Evolutionary conservation across 1,140 invertebrate genomes (phyloP), one percentile per base, ranked within the genome.

Genomic region (Episyrphus balteatus): DNA sequence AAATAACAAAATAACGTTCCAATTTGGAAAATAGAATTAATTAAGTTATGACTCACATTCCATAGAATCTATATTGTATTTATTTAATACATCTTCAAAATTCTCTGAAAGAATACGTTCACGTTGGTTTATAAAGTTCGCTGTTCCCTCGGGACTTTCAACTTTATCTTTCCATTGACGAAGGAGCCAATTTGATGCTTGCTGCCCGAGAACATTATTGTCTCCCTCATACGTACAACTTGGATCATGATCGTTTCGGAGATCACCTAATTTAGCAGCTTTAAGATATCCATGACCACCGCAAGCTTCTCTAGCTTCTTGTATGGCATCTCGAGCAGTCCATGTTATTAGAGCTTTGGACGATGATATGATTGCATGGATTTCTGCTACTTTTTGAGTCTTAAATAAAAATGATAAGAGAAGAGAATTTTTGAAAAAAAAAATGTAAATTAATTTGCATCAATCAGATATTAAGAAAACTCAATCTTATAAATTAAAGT

Each of bases 191-290:
- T 97, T 97, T 62, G 86, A 89, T 0, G 91, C 82, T 75, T 98
- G 94, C 63, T 97, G 93, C 10, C 92, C 78, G 7, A 98, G 73
- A 36, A 98, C 90, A 70, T 93, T 93, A 70, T 94, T 95, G 68
- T 98, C 93, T 6, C 93, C 94, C 73, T 98, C 93, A 58, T 95
- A 97, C 1, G 92, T 97, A 53, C 84, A 85, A 54, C 88, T 90
- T 0, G 90, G 86, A 72, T 98, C 93, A 70, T 94, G 83, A 66
- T 93, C 85, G 69, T 83, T 82, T 46, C 89, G 77, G 40, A 95
- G 70, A 49, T 86, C 80, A n/a, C 86, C 86, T 38, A 95, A 70
- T 54, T 88, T 77, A 48, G 86, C 75, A n/a, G 80, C 84, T 77
- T 64, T 55, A 36, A 68, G 50, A 49, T 61, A 83, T 1, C 81